Percentiles rank a stretch among this genome's conserved stretches.
Evolutionary conservation across 2,888 invertebrate species (phyloP).

Genomic region (Chymomyza procnemis): DNA sequence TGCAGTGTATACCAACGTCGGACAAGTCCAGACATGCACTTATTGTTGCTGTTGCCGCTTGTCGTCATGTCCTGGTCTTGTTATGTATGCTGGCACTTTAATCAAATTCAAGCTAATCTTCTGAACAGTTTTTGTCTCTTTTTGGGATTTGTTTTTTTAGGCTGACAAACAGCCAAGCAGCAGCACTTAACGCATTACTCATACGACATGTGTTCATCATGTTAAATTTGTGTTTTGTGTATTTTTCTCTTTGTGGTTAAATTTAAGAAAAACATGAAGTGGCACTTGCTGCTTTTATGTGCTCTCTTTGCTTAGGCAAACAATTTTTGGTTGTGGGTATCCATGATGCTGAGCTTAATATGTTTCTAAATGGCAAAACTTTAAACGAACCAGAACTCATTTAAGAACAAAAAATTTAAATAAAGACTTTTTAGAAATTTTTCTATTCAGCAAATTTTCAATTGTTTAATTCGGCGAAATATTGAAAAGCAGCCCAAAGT

Average conservation of each 20-base stretch:
- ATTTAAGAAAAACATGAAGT: neutral
- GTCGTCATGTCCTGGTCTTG: neutral
- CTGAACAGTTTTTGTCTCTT: slow-evolving; percentile 36
- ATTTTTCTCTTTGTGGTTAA: slow-evolving; percentile 9
- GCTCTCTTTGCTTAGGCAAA: slow-evolving; percentile 11
- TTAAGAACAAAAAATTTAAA: too few species aligned
- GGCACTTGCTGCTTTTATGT: neutral
- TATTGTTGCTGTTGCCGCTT: slow-evolving; percentile 21
- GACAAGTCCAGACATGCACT: too few species aligned
- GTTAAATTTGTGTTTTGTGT: neutral
- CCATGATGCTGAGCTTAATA: slow-evolving; percentile 34
- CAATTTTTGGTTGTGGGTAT: slow-evolving; percentile 47
- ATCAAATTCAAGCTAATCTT: slow-evolving; percentile 70
- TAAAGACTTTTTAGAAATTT: too few species aligned
- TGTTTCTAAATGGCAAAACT: too few species aligned
- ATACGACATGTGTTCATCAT: slow-evolving; percentile 35
- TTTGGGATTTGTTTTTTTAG: slow-evolving; percentile 47
- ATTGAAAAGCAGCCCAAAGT: too few species aligned
- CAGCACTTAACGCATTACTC: slow-evolving; percentile 56
- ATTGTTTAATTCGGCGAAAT: too few species aligned
- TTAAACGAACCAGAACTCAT: too few species aligned
- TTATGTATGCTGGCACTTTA: slow-evolving; percentile 62
- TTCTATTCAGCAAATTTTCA: too few species aligned
- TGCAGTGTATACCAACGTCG: neutral
- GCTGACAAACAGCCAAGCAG: neutral